Conservation (phyloP, 2,113 vertebrate species). For the Sialia sialis region DNA sequence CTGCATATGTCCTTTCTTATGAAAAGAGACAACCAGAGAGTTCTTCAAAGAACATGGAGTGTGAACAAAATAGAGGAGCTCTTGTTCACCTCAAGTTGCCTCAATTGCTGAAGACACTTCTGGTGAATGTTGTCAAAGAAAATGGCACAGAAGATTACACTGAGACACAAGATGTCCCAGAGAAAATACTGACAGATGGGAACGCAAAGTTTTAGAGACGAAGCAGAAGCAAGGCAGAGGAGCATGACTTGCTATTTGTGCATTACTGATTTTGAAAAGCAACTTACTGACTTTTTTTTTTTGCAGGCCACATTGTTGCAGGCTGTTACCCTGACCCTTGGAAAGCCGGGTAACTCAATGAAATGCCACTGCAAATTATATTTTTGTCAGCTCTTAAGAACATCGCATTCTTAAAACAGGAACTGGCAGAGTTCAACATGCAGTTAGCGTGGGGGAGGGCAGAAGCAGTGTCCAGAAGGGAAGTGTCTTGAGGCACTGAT, state of each 20-base stretch:
- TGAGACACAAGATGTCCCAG: neutral
- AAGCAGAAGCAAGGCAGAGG: neutral
- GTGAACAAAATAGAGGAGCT: neutral
- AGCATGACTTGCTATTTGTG: neutral
- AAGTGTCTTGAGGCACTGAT: neutral
- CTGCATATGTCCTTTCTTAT: neutral
- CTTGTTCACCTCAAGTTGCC: neutral
- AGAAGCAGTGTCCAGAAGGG: conserved; percentile 1
- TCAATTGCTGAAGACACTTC: neutral
- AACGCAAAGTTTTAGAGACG: neutral
- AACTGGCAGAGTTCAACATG: neutral
- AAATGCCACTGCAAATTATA: conserved; percentile 25
- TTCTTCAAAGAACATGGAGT: neutral
- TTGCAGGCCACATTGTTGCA: conserved; percentile 13
- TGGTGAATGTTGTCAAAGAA: neutral
- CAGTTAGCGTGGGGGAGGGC: neutral
- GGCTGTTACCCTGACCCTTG: conserved; percentile 12
- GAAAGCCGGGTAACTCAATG: neutral
- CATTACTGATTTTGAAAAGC: neutral
- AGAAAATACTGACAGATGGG: neutral
- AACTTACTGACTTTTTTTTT: neutral
- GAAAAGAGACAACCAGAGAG: neutral
- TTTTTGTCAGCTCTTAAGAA: conserved; percentile 15
- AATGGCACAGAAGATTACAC: neutral
- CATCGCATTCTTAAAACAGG: conserved; percentile 27